Percentiles rank a stretch among this genome's conserved stretches.
phyloP scores from a whole-genome alignment of 2,113 vertebrate genomes.

The Otus sunia region DNA sequence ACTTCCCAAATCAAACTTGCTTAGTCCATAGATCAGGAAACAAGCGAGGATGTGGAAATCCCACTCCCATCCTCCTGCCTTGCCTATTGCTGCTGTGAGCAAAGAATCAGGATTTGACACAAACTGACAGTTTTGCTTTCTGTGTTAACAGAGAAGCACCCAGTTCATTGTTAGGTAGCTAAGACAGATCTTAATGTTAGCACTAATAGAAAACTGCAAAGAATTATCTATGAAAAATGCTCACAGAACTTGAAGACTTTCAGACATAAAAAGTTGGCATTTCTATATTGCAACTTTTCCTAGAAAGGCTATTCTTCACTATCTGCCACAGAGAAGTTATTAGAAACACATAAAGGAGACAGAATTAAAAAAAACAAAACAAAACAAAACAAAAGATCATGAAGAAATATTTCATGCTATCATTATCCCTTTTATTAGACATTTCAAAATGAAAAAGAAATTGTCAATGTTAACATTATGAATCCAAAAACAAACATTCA shows the following conservation, averaged over 20 bases:
- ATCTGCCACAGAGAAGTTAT: background rate
- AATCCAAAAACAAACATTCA: constrained; percentile 29
- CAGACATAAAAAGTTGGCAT: background rate
- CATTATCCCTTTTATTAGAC: background rate
- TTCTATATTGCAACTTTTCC: background rate
- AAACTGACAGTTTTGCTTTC: background rate
- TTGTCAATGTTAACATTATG: constrained; percentile 29
- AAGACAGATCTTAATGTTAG: background rate
- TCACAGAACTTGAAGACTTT: background rate
- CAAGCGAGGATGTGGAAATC: background rate
- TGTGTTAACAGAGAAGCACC: background rate
- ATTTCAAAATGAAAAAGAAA: constrained; percentile 2
- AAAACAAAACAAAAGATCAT: background rate
- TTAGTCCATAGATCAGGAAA: background rate
- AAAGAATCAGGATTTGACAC: background rate
- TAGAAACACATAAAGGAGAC: background rate
- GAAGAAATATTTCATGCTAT: background rate
- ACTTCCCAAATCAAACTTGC: background rate
- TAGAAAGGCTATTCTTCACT: background rate
- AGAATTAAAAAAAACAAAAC: background rate
- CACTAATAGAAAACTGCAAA: constrained; percentile 12
- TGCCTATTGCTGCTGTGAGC: background rate
- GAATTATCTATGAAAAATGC: background rate
- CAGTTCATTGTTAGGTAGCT: background rate
- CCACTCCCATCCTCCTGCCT: background rate